Conservation (phyloP, 2,888 invertebrate genomes). For the Apodemia duryi region DNA sequence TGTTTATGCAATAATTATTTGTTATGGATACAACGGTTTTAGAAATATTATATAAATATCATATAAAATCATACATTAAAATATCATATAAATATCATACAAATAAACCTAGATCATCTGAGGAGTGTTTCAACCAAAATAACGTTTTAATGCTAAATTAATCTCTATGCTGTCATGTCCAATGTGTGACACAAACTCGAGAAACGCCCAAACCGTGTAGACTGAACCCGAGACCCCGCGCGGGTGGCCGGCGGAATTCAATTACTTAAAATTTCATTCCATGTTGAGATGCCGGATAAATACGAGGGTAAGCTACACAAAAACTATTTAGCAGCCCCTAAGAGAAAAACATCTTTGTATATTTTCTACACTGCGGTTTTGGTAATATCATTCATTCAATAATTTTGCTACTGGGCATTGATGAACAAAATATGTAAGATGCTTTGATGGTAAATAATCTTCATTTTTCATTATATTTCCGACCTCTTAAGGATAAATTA, state of each 20-base stretch:
- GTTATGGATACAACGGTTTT: too few species aligned
- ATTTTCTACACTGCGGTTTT: not conserved
- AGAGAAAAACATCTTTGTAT: not conserved
- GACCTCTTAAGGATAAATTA: too few species aligned
- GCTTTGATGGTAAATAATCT: too few species aligned
- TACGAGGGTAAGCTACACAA: conserved; percentile 17
- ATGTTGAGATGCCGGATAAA: conserved; percentile 20
- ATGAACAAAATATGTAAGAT: too few species aligned
- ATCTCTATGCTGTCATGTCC: conserved; percentile 26
- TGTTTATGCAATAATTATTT: too few species aligned
- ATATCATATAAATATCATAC: not conserved
- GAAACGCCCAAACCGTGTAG: conserved; percentile 38
- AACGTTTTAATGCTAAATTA: conserved; percentile 7
- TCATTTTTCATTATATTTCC: too few species aligned
- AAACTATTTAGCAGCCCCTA: conserved; percentile 13
- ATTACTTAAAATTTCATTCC: conserved; percentile 22
- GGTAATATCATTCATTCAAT: not conserved
- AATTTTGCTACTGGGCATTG: too few species aligned
- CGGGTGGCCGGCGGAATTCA: conserved; percentile 28
- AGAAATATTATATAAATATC: too few species aligned
- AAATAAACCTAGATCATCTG: not conserved
- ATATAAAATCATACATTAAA: too few species aligned
- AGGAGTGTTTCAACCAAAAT: conserved; percentile 1
- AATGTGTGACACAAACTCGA: conserved; percentile 26
- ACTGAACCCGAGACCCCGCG: conserved; percentile 35